A percentile compares a stretch with the other conserved stretches of the same genome.
These are phyloP conservation scores for Cryptoblepharus egeriae DNA, from an alignment of 2,797 vertebrate genomes.

Conservation along the genomic window DNA sequence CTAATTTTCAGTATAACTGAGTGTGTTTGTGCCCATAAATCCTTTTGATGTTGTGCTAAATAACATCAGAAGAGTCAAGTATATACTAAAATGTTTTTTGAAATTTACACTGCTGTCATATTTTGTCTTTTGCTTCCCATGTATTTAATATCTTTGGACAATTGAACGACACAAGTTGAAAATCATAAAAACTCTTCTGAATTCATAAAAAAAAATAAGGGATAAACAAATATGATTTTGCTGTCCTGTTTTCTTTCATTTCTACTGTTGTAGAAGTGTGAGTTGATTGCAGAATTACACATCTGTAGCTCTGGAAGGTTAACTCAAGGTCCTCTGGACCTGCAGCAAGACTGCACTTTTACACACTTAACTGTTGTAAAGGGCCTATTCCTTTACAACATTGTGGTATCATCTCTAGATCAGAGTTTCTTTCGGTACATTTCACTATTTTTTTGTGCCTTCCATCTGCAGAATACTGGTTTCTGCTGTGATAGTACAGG, in stretches of 20 bases:
- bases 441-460: neutral
- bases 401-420: too few species aligned
- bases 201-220: too few species aligned
- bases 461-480: neutral
- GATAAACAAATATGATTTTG: neutral
- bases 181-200: too few species aligned
- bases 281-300: neutral
- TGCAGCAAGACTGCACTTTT: too few species aligned
- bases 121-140: too few species aligned
- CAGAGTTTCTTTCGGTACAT: too few species aligned
- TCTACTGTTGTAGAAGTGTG: neutral
- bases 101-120: neutral
- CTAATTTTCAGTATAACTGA: conserved; percentile 55
- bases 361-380: too few species aligned
- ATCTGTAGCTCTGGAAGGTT: neutral
- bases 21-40: conserved; percentile 43
- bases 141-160: neutral
- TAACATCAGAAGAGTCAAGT: neutral
- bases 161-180: neutral
- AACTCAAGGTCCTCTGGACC: neutral
- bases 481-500: neutral
- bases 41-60: neutral
- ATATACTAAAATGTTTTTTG: neutral
- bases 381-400: too few species aligned
- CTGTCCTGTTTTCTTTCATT: neutral